Evolutionary conservation across 2,113 vertebrate species (phyloP), one percentile per base, ranked within the genome.

Genomic region (Ornithorhynchus anatinus): DNA sequence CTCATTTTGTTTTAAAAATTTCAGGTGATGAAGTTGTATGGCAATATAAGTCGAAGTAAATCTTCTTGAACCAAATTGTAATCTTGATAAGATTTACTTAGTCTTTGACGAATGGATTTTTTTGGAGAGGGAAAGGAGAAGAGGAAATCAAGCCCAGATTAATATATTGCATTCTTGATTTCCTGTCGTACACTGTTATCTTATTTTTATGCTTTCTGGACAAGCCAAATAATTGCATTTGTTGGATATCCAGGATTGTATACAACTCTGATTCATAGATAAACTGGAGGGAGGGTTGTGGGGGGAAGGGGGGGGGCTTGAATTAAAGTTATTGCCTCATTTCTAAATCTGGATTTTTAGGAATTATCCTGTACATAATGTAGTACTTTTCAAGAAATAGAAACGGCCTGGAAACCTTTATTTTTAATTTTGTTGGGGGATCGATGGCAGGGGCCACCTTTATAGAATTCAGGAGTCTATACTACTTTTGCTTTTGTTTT

Each of bases 151-250:
- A n/a, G n/a, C n/a, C n/a, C n/a, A n/a, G n/a, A n/a, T n/a, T n/a
- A n/a, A n/a, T n/a, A n/a, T 52, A 16, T 57, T 72, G 57, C 58
- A n/a, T 59, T 37, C 22, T 32, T 42, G 10, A 23, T n/a, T 50
- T 50, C 31, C 25, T 27, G 25, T 42, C 8, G 11, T 43, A 11
- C 29, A 58, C 64, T 47, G 33, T 54, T 44, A 39, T 23, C 22
- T 56, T 29, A 48, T 59, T 72, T 73, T 62, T 65, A 35, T 58
- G 32, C 33, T 73, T 39, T n/a, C n/a, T 56, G 25, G 58, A 57
- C 29, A 57, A 48, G 64, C 33, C 31, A 23, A 17, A 53, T 59
- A 52, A 42, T 67, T 61, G 33, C 38, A 48, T 3, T 31, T 47
- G 20, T 35, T 52, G 10, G n/a, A n/a, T n/a, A n/a, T 50, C 14